Base-by-base conservation (phyloP, 2,797 vertebrate species). In the Megaceryle alcyon region DNA sequence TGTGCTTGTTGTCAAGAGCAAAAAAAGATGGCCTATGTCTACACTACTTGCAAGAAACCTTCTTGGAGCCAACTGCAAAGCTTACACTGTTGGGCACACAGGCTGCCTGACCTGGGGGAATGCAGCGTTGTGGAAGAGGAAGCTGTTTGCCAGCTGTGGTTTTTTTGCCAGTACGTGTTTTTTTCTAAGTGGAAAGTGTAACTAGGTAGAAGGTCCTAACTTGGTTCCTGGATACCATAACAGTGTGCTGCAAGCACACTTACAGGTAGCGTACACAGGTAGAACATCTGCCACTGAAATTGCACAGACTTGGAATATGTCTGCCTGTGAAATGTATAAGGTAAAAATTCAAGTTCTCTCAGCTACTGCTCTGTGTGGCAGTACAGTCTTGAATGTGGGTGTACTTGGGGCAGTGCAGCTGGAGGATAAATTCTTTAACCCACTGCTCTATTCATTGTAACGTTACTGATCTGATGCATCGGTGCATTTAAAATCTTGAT, bases 21-120 rank as follows among this genome's bases (percentile, higher is more conserved):
- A 14, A 56, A 46, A 28, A 44, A 39, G 16, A 80, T 53, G 26
- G 12, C 54, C n/a, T 59, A 9, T 46, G 79, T 59, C 25, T 82
- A 18, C 46, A 31, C 14, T 41, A 75, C 28, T 33, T 68, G 48
- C 23, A 85, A 71, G 68, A 53, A 90, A 44, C 22, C 54, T 77
- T 60, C 12, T 56, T 59, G 5, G 0, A 46, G 37, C 31, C 23
- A 80, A 0, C 12, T 65, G 90, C 14, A 26, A 48, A 35, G 9
- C 48, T 64, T 29, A 46, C 2, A 5, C 8, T 46, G 2, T 1
- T 73, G 39, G 56, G 20, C 1, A 2, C 54, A 69, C 2, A 43
- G 31, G 16, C 16, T 90, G 53, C 60, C 28, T 46, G 46, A 72
- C 69, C 49, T 56, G 37, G n/a, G 14, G 26, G 12, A 72, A 65